Evolutionary conservation across 2,888 invertebrate genomes (phyloP).

Genomic region (Auanema sp.): DNA sequence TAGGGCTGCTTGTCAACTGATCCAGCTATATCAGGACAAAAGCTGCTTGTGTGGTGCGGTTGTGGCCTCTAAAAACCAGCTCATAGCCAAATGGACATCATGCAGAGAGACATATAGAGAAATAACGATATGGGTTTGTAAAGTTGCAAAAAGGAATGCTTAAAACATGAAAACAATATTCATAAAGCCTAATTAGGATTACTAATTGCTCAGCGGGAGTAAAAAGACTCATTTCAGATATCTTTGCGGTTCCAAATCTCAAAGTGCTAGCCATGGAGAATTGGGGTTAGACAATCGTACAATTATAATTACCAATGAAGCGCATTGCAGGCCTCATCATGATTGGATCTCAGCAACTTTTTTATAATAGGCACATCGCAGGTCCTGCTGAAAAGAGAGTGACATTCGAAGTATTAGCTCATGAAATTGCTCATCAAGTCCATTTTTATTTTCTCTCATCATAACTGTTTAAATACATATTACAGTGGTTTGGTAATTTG

Average conservation of each 20-base stretch:
- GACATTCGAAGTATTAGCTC: conserved; percentile 29
- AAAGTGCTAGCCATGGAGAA: conserved; percentile 58
- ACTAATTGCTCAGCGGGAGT: neutral
- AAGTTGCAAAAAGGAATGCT: conserved; percentile 7
- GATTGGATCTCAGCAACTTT: conserved; percentile 21
- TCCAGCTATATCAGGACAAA: too few species aligned
- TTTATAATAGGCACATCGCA: conserved; percentile 25
- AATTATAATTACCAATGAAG: neutral
- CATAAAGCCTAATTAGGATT: neutral
- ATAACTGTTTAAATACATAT: neutral
- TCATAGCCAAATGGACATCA: too few species aligned
- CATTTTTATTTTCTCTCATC: neutral
- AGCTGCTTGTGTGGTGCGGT: too few species aligned
- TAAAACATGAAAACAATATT: neutral
- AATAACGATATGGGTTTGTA: conserved; percentile 2
- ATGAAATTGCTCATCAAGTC: conserved; percentile 55
- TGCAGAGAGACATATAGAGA: too few species aligned
- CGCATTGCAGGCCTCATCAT: conserved; percentile 27
- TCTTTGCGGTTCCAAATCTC: conserved; percentile 45
- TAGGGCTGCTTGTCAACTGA: too few species aligned
- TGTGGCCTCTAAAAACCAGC: too few species aligned
- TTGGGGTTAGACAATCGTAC: conserved; percentile 24
- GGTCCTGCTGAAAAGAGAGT: conserved; percentile 20
- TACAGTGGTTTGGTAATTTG: conserved; percentile 60
- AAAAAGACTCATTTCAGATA: conserved; percentile 41